These are phyloP conservation scores for Pica pica DNA, from an alignment of 2,113 vertebrate genomes.

Conservation along the genomic window DNA sequence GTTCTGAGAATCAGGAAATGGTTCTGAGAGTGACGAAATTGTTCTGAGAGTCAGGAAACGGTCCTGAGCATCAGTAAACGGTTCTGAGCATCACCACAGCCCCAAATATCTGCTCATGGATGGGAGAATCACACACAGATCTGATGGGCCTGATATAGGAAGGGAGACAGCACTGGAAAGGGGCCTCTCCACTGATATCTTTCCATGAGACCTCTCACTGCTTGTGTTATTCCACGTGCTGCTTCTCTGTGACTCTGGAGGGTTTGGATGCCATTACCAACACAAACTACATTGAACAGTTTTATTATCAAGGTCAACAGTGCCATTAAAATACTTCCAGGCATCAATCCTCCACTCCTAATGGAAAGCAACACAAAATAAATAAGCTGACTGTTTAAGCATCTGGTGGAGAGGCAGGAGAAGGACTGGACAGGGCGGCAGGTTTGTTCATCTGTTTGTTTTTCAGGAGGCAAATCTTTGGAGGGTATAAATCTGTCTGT, in stretches of 20 bases:
- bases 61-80: fast-evolving
- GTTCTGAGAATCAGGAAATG: fast-evolving
- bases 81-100: not conserved
- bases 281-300: not conserved
- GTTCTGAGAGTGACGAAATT: fast-evolving
- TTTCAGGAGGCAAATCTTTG: not conserved
- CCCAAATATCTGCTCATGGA: not conserved
- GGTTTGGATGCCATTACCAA: not conserved
- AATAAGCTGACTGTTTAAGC: slow-evolving; percentile 6
- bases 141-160: not conserved
- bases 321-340: slow-evolving; percentile 28
- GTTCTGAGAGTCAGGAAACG: fast-evolving
- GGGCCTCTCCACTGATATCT: not conserved
- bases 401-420: not conserved
- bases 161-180: not conserved
- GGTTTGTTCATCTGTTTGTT: not conserved
- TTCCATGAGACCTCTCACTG: not conserved
- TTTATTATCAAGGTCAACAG: slow-evolving; percentile 52
- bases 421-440: not conserved
- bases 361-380: slow-evolving; percentile 50
- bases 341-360: slow-evolving; percentile 5
- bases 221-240: not conserved
- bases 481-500: not conserved
- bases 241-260: not conserved
- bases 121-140: not conserved